phyloP scores from a whole-genome alignment of 2,888 invertebrate genomes.

The Ennomos fuscantarius region DNA sequence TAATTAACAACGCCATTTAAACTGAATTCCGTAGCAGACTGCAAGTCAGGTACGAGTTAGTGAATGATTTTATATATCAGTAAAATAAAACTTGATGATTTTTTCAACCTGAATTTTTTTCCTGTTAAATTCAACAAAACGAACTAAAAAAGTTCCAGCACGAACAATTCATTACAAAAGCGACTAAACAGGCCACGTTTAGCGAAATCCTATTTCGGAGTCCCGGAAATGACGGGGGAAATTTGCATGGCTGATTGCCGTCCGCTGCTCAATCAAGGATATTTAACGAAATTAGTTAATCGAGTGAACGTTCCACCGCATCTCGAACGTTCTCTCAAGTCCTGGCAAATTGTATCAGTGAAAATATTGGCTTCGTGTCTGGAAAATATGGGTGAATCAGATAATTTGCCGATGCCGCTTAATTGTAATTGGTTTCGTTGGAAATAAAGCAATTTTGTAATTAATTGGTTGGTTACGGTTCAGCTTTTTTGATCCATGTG shows the following conservation, averaged over 20 bases:
- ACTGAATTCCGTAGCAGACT: too few relatives aligned
- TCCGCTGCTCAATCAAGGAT: conserved; percentile 84
- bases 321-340: conserved; percentile 46
- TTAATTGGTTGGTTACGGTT: conserved; percentile 8
- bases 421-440: conserved; percentile 48
- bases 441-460: conserved; percentile 28
- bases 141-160: conserved; percentile 36
- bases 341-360: conserved; percentile 52
- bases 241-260: conserved; percentile 85
- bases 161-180: conserved; percentile 50
- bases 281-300: conserved; percentile 85
- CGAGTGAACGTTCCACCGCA: conserved; percentile 75
- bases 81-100: not conserved
- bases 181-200: conserved; percentile 56
- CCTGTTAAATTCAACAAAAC: not conserved
- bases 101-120: not conserved
- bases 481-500: not conserved
- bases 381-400: conserved; percentile 54
- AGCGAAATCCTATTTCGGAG: conserved; percentile 61
- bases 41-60: too few relatives aligned
- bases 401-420: conserved; percentile 51
- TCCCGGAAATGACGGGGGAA: conserved; percentile 66
- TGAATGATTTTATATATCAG: too few relatives aligned
- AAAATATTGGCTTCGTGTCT: conserved; percentile 27
- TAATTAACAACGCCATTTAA: too few relatives aligned